Percentiles rank a stretch among this genome's conserved stretches.
These are phyloP conservation scores for Ceriagrion tenellum DNA, from an alignment of 2,888 invertebrate species.

Conservation along the genomic window DNA sequence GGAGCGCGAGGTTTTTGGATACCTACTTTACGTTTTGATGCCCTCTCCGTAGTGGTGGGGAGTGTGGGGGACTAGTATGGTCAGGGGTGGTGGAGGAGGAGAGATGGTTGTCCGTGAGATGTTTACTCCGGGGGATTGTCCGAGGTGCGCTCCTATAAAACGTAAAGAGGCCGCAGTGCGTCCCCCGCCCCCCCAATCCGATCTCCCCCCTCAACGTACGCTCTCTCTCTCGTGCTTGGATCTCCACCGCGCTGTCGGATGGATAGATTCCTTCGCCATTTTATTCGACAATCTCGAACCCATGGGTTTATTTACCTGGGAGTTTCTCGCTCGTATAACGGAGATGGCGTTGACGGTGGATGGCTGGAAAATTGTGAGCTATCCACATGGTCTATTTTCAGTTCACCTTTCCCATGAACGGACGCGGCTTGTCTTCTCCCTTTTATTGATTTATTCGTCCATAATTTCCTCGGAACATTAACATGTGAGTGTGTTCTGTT, in stretches of 20 bases:
- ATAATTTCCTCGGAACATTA: too few relatives aligned
- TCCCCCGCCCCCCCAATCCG: too few relatives aligned
- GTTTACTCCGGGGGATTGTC: not conserved
- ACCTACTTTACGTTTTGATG: constrained; percentile 4
- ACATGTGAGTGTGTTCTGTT: too few relatives aligned
- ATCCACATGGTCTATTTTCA: too few relatives aligned
- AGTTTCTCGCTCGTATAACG: not conserved
- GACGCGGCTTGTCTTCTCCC: too few relatives aligned
- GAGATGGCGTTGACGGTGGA: not conserved
- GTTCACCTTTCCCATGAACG: too few relatives aligned
- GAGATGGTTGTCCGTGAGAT: not conserved
- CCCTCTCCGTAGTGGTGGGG: not conserved
- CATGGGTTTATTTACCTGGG: not conserved
- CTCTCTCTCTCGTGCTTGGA: not conserved
- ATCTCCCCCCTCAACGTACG: too few relatives aligned
- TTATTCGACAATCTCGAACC: not conserved
- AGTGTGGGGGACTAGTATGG: too few relatives aligned
- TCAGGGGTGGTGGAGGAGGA: not conserved
- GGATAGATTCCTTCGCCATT: not conserved
- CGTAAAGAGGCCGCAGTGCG: not conserved
- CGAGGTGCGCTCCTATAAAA: not conserved
- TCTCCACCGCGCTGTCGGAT: not conserved
- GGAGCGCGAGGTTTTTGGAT: not conserved
- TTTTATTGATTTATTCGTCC: too few relatives aligned
- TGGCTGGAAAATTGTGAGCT: not conserved